A percentile compares a stretch with the other conserved stretches of the same genome.
These are phyloP conservation scores for Lobophora halterata DNA, from an alignment of 2,888 invertebrate genomes.

Conservation along the genomic window DNA sequence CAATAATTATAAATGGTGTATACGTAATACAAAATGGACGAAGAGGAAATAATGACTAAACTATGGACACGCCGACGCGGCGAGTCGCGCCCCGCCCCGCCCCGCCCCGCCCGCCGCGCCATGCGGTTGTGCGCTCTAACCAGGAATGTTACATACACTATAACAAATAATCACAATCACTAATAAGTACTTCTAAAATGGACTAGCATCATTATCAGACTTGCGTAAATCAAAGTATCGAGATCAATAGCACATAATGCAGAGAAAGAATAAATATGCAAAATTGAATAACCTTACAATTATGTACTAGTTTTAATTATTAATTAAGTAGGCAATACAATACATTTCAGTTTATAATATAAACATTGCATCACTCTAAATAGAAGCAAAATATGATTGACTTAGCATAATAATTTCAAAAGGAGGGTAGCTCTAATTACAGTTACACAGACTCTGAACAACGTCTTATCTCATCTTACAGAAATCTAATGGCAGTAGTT, in stretches of 20 bases:
- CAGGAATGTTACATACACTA: slow-evolving; percentile 18
- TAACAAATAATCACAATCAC: slow-evolving; percentile 34
- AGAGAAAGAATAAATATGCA: slow-evolving; percentile 17
- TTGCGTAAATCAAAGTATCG: slow-evolving; percentile 39
- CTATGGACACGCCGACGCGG: slow-evolving; percentile 13
- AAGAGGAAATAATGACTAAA: slow-evolving; percentile 41
- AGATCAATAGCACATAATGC: slow-evolving; percentile 15
- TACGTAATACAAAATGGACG: slow-evolving; percentile 43
- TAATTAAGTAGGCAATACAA: slow-evolving; percentile 19
- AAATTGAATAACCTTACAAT: slow-evolving; percentile 20
- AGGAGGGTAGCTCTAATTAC: slow-evolving; percentile 16
- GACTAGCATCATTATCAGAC: slow-evolving; percentile 68
- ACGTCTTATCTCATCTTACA: slow-evolving; percentile 6
- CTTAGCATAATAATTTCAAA: slow-evolving; percentile 14
- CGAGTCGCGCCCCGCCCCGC: no score
- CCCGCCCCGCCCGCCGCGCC: no score
- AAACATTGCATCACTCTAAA: slow-evolving; percentile 15
- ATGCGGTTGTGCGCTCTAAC: slow-evolving; percentile 4
- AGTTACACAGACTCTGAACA: slow-evolving; percentile 7
- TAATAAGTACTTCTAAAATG: slow-evolving; percentile 28
- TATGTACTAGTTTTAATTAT: slow-evolving; percentile 15
- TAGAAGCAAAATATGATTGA: slow-evolving; percentile 19
- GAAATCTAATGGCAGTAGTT: slow-evolving; percentile 26
- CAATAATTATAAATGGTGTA: slow-evolving; percentile 32
- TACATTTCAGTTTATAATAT: slow-evolving; percentile 19